Base-by-base conservation (phyloP, 2,888 invertebrate genomes). In the Beris morrisii region DNA sequence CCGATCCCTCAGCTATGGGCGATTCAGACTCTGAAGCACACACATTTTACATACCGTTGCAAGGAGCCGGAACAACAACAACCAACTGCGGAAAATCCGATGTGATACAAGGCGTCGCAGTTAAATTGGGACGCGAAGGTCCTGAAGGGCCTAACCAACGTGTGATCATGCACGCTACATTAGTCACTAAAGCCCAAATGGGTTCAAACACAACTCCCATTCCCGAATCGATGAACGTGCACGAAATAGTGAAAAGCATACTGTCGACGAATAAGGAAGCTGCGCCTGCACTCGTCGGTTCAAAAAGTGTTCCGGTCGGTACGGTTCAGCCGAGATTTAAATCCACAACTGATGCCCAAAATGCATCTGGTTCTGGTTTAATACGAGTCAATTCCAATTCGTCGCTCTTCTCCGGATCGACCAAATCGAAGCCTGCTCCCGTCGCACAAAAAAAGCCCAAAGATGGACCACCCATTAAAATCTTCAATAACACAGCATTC, bases 21-120 rank as follows among this genome's bases (percentile, higher is more conserved):
- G 83, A 83, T 70, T 84, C 85, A 0, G 84, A 84, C 69, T 82
- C 82, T 9, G 83, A 82, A 57, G 84, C 85, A 1, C 86, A 86
- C 64, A 78, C 87, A 15, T 87, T 87, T 74, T 88, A 87, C 70
- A 87, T 88, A 75, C 88, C 88, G 0, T 74, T 87, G 4, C 85
- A 86, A 66, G 82, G 83, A 9, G 78, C 81, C 13, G 77, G 75
- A 4, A 71, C 72, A 5, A 74, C 77, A 6, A 75, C 76, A 3
- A 72, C 72, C 55, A 72, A 77, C 44, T 76, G 77, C 64, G 75
- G 79, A 31, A 69, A 70, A 58, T 71, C 71, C 43, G 75, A 75
- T 64, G 83, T 84, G 13, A 86, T 86, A 67, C 86, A 87, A 72
- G 87, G 87, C 1, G 87, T 87, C 0, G 86, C 87, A 2, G 84